These are phyloP conservation scores for Parnassius smintheus DNA, from an alignment of 2,888 invertebrate genomes.

Conservation along the genomic window DNA sequence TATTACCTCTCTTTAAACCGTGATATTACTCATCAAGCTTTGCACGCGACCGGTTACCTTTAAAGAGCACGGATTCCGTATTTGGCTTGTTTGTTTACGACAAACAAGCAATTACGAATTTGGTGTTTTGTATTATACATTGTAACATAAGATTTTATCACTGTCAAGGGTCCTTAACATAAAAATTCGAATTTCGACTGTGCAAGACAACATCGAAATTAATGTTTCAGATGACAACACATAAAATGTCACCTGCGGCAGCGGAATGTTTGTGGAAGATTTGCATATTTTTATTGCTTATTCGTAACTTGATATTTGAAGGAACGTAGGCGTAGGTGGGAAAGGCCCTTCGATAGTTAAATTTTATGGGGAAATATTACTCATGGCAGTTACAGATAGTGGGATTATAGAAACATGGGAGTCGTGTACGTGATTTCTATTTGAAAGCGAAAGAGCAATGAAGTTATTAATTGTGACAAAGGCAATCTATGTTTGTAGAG, in stretches of 20 bases:
- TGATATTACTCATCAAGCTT: too few relatives aligned
- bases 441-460: constrained; percentile 5
- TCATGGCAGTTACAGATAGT: constrained; percentile 24
- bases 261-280: constrained; percentile 25
- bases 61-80: too few relatives aligned
- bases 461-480: constrained; percentile 11
- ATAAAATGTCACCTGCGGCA: constrained; percentile 26
- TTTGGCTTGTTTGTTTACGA: too few relatives aligned
- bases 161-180: constrained; percentile 20
- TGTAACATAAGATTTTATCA: constrained; percentile 27
- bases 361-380: constrained; percentile 25
- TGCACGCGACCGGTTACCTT: too few relatives aligned
- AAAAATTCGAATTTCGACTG: constrained; percentile 17
- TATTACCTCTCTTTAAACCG: too few relatives aligned
- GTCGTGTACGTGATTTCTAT: constrained; percentile 26
- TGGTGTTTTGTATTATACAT: constrained; percentile 15
- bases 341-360: constrained; percentile 20
- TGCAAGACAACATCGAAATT: constrained; percentile 16
- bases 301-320: constrained; percentile 31
- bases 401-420: constrained; percentile 24
- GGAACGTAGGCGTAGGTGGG: constrained; percentile 20
- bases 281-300: constrained; percentile 31
- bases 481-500: background rate
- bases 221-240: constrained; percentile 25
- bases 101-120: constrained; percentile 4